A percentile compares a stretch with the other conserved stretches of the same genome.
Conservation (phyloP, 2,888 invertebrate genomes). For the Altica lythri region DNA sequence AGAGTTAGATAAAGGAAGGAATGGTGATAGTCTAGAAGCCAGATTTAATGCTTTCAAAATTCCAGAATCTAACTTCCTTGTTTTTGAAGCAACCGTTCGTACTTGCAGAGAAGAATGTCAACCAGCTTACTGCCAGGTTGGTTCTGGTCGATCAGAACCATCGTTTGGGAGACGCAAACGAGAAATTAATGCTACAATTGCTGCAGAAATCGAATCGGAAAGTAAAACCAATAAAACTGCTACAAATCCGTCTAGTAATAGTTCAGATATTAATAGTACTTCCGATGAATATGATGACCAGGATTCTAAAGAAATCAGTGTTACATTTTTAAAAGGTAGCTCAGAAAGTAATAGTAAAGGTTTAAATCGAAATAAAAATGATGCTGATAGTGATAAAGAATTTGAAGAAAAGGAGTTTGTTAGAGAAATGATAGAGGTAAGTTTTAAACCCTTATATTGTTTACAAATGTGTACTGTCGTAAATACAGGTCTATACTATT, state of each 20-base stretch:
- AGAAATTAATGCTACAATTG: slow-evolving; percentile 55
- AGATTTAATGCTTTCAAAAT: slow-evolving; percentile 94
- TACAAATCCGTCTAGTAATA: too few species aligned
- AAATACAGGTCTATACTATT: too few species aligned
- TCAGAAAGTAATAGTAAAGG: slow-evolving; percentile 16
- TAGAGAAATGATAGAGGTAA: slow-evolving; percentile 86
- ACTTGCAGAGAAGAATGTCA: slow-evolving; percentile 90
- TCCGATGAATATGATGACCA: slow-evolving; percentile 40
- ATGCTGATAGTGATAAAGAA: slow-evolving; percentile 59
- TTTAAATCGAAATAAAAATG: too few species aligned
- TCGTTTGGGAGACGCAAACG: slow-evolving; percentile 78
- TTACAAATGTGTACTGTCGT: too few species aligned
- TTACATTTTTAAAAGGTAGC: neutral
- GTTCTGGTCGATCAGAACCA: slow-evolving; percentile 73
- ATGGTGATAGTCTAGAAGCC: slow-evolving; percentile 85
- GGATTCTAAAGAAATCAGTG: slow-evolving; percentile 12
- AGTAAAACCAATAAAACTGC: too few species aligned
- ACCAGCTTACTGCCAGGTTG: slow-evolving; percentile 84
- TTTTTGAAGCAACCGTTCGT: slow-evolving; percentile 89
- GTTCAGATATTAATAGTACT: neutral
- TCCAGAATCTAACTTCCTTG: slow-evolving; percentile 90
- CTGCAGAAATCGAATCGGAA: slow-evolving; percentile 44
- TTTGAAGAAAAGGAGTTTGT: slow-evolving; percentile 74
- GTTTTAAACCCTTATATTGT: too few species aligned
- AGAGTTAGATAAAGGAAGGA: slow-evolving; percentile 82